phyloP scores from a whole-genome alignment of 1,140 invertebrate genomes.

The Sycophaga agraensis region DNA sequence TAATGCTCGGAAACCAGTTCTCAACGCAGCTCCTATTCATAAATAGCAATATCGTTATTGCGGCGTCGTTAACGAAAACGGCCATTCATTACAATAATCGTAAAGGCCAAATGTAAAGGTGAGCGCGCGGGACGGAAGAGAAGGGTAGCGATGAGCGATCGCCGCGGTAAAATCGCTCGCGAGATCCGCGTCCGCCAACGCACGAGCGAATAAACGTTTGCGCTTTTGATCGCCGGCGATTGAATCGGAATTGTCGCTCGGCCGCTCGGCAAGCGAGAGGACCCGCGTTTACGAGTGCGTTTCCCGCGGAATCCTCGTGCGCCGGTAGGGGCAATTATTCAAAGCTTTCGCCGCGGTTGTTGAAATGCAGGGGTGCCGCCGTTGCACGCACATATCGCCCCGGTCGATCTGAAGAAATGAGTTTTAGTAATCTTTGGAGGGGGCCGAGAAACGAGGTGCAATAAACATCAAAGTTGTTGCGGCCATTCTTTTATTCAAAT shows the following conservation, averaged over 20 bases:
- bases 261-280: not conserved
- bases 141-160: not conserved
- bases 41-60: not conserved
- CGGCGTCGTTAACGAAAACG: not conserved
- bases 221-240: not conserved
- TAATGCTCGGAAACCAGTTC: not conserved
- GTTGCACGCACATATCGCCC: no score
- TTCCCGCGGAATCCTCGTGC: no score
- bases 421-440: not conserved
- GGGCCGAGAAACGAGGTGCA: no score
- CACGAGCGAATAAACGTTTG: not conserved
- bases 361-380: not conserved
- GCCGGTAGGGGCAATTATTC: no score
- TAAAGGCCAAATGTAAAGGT: slow-evolving; percentile 9
- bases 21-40: not conserved
- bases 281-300: no score
- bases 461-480: no score
- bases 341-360: not conserved
- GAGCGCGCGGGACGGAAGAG: no score
- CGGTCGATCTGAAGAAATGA: slow-evolving; percentile 8
- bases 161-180: not conserved
- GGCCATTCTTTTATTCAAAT: slow-evolving; percentile 7
- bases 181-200: not conserved
- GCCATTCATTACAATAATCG: slow-evolving; percentile 9
- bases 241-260: no score